These are phyloP conservation scores for Marmota monax DNA, from an alignment of 2,113 vertebrate genomes.

Conservation along the genomic window DNA sequence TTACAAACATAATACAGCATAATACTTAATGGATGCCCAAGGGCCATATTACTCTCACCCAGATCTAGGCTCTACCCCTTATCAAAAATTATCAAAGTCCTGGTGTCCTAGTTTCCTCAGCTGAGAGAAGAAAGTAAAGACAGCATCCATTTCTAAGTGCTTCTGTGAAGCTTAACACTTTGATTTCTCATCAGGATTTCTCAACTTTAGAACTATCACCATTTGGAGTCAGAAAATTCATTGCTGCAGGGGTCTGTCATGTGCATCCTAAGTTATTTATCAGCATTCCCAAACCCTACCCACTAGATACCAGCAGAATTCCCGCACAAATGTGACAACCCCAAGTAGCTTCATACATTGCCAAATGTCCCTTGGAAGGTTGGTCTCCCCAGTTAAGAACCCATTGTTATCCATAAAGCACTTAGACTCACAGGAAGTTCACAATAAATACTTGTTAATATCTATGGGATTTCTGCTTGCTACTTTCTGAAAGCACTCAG, in stretches of 20 bases:
- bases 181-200: background rate
- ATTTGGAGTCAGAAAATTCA: background rate
- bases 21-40: background rate
- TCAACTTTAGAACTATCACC: accelerated
- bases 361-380: background rate
- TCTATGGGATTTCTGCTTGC: background rate
- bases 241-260: background rate
- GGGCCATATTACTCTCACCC: too few species aligned
- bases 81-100: background rate
- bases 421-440: background rate
- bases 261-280: background rate
- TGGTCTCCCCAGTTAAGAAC: background rate
- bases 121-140: background rate
- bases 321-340: background rate
- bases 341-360: background rate
- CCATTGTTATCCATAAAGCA: background rate
- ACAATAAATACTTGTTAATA: background rate
- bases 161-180: background rate
- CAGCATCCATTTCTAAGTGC: background rate
- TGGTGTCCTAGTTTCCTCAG: background rate
- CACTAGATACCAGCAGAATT: background rate
- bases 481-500: background rate
- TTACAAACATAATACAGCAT: background rate
- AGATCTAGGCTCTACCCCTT: background rate
- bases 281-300: background rate